These are phyloP conservation scores for Papilio glaucus DNA, from an alignment of 1,140 invertebrate genomes.

Conservation along the genomic window DNA sequence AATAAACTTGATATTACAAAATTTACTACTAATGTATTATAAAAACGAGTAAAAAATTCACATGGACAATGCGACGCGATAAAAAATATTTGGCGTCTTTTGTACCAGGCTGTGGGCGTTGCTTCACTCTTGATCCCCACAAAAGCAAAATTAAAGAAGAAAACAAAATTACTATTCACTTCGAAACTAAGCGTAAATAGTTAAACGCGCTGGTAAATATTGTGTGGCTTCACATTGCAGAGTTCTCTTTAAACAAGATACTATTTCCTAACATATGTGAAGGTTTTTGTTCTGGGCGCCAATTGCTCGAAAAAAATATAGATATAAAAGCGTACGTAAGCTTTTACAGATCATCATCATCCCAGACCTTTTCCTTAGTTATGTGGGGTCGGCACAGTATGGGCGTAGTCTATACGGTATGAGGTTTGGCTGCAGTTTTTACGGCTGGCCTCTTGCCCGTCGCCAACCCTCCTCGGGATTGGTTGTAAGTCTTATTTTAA, in stretches of 20 bases:
- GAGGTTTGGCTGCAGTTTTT: no score
- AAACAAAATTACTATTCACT: constrained; percentile 26
- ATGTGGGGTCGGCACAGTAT: no score
- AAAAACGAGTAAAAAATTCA: not conserved
- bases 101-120: constrained; percentile 9
- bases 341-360: no score
- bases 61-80: not conserved
- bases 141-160: constrained; percentile 30
- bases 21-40: not conserved
- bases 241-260: not conserved
- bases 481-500: no score
- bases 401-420: no score
- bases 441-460: no score
- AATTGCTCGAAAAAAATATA: not conserved
- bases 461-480: no score
- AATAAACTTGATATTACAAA: no score
- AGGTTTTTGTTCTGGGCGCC: not conserved
- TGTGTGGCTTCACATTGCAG: not conserved
- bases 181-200: constrained; percentile 24
- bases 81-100: not conserved
- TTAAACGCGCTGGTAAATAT: constrained; percentile 12
- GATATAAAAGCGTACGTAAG: no score
- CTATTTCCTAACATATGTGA: not conserved
- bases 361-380: no score
- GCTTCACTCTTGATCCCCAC: constrained; percentile 20